Evolutionary conservation across 2,797 vertebrate species (phyloP), one percentile per base, ranked within the genome.

Genomic region (Picus viridis): DNA sequence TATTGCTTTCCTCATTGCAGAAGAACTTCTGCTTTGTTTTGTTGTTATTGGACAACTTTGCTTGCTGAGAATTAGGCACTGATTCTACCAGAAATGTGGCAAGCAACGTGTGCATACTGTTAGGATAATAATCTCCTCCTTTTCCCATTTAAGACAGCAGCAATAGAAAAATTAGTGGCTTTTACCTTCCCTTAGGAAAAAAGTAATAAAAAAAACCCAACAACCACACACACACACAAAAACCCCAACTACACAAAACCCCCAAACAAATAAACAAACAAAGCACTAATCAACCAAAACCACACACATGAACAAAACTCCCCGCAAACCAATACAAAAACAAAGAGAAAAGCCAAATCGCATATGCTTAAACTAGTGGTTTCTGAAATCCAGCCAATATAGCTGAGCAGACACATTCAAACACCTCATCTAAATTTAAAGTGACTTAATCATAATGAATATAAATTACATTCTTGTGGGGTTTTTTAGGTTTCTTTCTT

Each of bases 401-500:
- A 83, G 4, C 5, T 78, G 23, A 88, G 67, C 13, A 91, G 67
- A 91, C 85, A 73, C 5, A 77, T 69, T 65, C 12, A 76, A 91
- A 89, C 39, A 71, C 3, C 2, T 81, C 17, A 67, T 72, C 51
- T 78, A 74, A 80, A 88, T 34, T 90, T 20, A 69, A 65, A 86
- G 20, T 54, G 57, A 80, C 19, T 45, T 91, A 69, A 72, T 15
- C 14, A 56, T 80, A 93, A 74, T 78, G 74, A 92, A 84, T 88
- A 69, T 53, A 89, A 47, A 63, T 74, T 49, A 72, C 19, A 69
- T 91, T 86, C 32, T 14, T 63, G 4, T n/a, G n/a, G n/a, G n/a
- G n/a, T 22, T 94, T 74, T 92, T 94, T 56, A 83, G 4, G 9
- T 93, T 86, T 57, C 32, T 45, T 89, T 58, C 12, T 92, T 79